Conservation (phyloP, 2,113 vertebrate species). For the Archilochus colubris region DNA sequence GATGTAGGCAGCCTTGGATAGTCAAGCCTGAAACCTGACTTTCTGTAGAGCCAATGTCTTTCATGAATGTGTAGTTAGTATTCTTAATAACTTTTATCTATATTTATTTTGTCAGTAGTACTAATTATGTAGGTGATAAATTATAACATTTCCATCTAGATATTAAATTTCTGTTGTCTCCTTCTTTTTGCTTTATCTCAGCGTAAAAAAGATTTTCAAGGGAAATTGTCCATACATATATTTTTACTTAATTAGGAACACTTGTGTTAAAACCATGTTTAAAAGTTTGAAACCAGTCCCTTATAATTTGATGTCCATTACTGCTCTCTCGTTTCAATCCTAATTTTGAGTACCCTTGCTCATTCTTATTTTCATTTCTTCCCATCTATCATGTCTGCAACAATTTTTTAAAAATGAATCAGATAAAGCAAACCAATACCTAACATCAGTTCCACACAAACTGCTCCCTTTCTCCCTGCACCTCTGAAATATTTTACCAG, state of each 20-base stretch:
- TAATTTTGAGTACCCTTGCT: neutral
- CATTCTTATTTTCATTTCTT: neutral
- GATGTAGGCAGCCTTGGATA: neutral
- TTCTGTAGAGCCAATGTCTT: neutral
- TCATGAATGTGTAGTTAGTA: neutral
- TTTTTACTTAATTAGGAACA: neutral
- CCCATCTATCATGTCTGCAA: neutral
- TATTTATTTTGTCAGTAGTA: neutral
- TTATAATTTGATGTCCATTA: neutral
- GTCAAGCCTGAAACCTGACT: neutral
- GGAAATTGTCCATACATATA: neutral
- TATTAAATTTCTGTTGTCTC: neutral
- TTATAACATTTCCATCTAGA: neutral
- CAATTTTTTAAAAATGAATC: neutral
- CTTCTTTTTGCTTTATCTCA: neutral
- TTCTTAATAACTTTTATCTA: neutral
- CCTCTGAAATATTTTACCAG: slow-evolving; percentile 38
- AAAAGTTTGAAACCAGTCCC: neutral
- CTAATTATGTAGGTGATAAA: neutral
- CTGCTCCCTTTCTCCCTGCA: neutral
- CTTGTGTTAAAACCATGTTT: neutral
- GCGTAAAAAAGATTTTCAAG: neutral
- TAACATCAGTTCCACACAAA: neutral
- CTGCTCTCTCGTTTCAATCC: neutral
- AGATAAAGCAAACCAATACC: neutral